Conservation (phyloP, 2,888 invertebrate species). For the Polydrusus tereticollis region DNA sequence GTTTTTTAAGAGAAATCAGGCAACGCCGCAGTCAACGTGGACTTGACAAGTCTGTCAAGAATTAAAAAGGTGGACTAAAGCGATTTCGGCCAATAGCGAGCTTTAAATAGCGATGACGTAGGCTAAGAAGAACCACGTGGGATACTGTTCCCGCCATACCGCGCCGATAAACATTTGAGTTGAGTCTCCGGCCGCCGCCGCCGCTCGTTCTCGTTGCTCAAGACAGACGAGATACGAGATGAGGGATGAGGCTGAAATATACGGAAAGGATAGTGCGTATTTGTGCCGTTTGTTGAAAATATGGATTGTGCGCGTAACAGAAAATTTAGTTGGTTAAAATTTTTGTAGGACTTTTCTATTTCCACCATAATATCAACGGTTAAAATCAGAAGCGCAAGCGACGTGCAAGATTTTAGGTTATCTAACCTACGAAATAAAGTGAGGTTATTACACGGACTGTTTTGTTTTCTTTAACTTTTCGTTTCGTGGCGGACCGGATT, state of each 20-base stretch:
- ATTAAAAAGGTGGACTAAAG: constrained; percentile 54
- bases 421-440: constrained; percentile 47
- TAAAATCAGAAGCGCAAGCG: neutral
- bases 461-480: constrained; percentile 14
- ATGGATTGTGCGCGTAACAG: constrained; percentile 61
- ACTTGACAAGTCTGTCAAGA: constrained; percentile 59
- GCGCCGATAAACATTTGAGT: constrained; percentile 59
- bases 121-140: constrained; percentile 63
- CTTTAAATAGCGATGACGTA: constrained; percentile 58
- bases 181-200: constrained; percentile 52
- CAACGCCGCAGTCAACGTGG: constrained; percentile 62
- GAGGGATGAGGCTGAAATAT: constrained; percentile 49
- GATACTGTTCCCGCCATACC: constrained; percentile 54
- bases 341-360: constrained; percentile 50
- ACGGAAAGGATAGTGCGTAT: constrained; percentile 34
- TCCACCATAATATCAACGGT: neutral
- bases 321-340: constrained; percentile 54
- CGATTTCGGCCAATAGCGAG: constrained; percentile 50
- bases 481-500: neutral
- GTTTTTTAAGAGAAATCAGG: constrained; percentile 35
- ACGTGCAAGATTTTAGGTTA: constrained; percentile 46
- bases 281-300: constrained; percentile 54
- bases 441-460: constrained; percentile 15
- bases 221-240: constrained; percentile 55
- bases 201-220: constrained; percentile 53